Evolutionary conservation across 2,113 vertebrate genomes (phyloP).

Genomic region (Madoqua kirkii): DNA sequence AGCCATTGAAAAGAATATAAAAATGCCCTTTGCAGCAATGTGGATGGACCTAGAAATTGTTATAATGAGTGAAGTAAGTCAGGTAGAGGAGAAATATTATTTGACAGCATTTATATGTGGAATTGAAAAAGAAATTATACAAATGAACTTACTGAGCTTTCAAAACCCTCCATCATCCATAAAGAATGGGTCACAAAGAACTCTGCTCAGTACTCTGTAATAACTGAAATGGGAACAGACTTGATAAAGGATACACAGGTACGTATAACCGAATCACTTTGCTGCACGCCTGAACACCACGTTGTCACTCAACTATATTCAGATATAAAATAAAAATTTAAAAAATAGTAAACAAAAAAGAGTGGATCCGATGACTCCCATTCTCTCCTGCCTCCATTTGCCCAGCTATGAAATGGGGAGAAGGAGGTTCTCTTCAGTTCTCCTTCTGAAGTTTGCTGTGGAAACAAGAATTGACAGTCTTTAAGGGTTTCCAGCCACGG

Average conservation of each 20-base stretch:
- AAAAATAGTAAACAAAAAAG: neutral
- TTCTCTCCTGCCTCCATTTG: neutral
- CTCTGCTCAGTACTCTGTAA: neutral
- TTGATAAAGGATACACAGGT: neutral
- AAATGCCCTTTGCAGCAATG: neutral
- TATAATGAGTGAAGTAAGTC: neutral
- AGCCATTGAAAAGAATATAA: neutral
- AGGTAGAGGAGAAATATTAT: neutral
- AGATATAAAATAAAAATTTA: neutral
- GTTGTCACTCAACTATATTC: neutral
- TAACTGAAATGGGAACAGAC: neutral
- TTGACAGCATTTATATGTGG: neutral
- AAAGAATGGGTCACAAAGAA: neutral
- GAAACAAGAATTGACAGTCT: neutral
- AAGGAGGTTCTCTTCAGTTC: neutral
- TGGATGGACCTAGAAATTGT: neutral
- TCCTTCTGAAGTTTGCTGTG: neutral
- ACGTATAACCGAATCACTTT: neutral
- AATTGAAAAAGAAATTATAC: neutral
- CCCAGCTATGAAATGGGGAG: neutral
- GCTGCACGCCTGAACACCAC: neutral
- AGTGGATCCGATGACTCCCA: neutral
- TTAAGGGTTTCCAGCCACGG: neutral
- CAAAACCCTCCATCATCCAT: accelerated
- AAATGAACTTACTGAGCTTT: neutral